Conservation (phyloP, 2,113 vertebrate species). For the Globicephala melas region DNA sequence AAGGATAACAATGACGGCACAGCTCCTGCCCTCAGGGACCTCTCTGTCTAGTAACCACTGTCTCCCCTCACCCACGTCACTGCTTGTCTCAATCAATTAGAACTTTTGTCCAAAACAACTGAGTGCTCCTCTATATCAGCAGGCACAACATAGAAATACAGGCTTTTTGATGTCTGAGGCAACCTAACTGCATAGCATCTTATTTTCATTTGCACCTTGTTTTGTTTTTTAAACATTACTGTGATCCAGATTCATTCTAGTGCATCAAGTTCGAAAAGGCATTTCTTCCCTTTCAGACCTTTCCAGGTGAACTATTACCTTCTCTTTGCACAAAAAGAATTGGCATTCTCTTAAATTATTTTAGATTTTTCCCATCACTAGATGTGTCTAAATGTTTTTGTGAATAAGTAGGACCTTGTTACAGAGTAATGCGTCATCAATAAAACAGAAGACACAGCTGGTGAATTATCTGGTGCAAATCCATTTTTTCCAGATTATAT, state of each 20-base stretch:
- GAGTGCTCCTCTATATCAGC: not conserved
- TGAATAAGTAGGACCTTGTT: not conserved
- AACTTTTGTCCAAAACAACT: not conserved
- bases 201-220: not conserved
- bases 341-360: not conserved
- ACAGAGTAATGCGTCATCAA: not conserved
- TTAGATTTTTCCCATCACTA: not conserved
- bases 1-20: not conserved
- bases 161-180: not conserved
- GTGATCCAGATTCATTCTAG: not conserved
- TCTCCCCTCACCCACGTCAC: not conserved
- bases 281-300: not conserved
- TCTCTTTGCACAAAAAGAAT: not conserved
- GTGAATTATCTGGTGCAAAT: constrained; percentile 42
- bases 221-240: not conserved
- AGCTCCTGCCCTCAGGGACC: not conserved
- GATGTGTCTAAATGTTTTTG: not conserved
- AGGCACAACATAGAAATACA: not conserved
- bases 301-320: not conserved
- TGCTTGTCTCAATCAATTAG: not conserved
- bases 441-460: constrained; percentile 45
- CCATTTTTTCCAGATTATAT: constrained; percentile 50
- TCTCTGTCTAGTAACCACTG: not conserved
- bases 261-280: not conserved
- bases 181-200: not conserved